Conservation (phyloP, 1,140 invertebrate species). For the Polyergus mexicanus region DNA sequence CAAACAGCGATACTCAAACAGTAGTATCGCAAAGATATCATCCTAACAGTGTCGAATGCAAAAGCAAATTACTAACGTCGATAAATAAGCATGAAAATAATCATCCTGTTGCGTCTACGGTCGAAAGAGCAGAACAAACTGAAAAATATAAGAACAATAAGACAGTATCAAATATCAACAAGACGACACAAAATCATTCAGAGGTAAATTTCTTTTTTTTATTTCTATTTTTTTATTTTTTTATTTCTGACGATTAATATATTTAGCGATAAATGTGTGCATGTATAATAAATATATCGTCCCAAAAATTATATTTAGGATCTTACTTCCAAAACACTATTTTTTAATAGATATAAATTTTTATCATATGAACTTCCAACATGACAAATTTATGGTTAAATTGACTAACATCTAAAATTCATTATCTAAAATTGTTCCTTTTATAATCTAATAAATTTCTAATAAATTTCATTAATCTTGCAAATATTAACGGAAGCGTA, state of each 20-base stretch:
- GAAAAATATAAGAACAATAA: not conserved
- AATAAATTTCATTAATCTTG: not conserved
- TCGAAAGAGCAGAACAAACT: not conserved
- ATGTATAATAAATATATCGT: too few species aligned
- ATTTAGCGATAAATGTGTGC: too few species aligned
- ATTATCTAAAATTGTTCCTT: not conserved
- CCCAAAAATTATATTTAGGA: too few species aligned
- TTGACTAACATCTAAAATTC: not conserved
- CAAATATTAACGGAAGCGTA: not conserved
- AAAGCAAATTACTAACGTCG: not conserved
- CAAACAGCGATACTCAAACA: not conserved
- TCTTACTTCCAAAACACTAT: too few species aligned
- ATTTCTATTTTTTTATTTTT: not conserved
- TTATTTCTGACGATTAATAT: not conserved
- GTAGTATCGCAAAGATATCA: not conserved
- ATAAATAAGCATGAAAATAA: not conserved
- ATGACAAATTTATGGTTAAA: not conserved
- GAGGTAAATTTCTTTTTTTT: constrained; percentile 24
- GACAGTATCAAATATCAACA: not conserved
- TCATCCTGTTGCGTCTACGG: not conserved
- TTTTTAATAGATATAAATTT: too few species aligned
- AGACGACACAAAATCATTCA: not conserved
- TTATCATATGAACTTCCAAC: too few species aligned
- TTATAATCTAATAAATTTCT: too few species aligned
- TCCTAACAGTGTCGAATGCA: not conserved